Base-by-base conservation (phyloP, 2,888 invertebrate species). In the Melanophora roralis region DNA sequence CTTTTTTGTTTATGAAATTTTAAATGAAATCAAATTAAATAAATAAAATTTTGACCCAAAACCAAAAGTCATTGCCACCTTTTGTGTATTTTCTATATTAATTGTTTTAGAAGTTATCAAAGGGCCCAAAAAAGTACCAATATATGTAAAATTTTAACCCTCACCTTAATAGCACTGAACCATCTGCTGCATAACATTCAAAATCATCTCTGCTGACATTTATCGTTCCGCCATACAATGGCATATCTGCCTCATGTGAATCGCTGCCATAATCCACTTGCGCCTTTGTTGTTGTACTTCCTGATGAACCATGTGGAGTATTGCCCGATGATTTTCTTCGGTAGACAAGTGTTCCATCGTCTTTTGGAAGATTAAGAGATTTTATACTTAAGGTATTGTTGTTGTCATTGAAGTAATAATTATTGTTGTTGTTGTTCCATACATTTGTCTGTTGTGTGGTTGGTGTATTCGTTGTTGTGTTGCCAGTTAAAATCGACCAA, bases 121-220 rank as follows among this genome's bases (percentile, higher is more conserved):
- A 5, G 27, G 27, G 27, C 6, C 27, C n/a, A n/a, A n/a, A 27
- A 27, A 27, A 3, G 27, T 6, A 27, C 27, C 4, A 27, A 27
- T 6, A 27, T 27, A 27, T 34, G 4, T 16, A 34, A 34, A 43
- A 51, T 27, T 32, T 45, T 23, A 11, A 80, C 86, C n/a, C n/a
- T 88, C 83, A 94, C 94, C 93, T 92, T 27, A 94, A 90, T 19
- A 92, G 91, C 12, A 93, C 89, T 6, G 91, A 91, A 12, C 94
- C 93, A 87, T 94, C 92, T 3, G 91, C 92, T 5, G 91, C 88
- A 81, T 91, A 90, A 45, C 91, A 89, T 84, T 92, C 92, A 21
- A 91, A 90, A 16, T 91, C 92, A 76, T 90, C 90, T 75, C 86
- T 11, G 85, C 84, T 53, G 87, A 88, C 49, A 86, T 85, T 2